A percentile compares a stretch with the other conserved stretches of the same genome.
Conservation (phyloP, 2,797 vertebrate species). For the Synaphobranchus kaupii region DNA sequence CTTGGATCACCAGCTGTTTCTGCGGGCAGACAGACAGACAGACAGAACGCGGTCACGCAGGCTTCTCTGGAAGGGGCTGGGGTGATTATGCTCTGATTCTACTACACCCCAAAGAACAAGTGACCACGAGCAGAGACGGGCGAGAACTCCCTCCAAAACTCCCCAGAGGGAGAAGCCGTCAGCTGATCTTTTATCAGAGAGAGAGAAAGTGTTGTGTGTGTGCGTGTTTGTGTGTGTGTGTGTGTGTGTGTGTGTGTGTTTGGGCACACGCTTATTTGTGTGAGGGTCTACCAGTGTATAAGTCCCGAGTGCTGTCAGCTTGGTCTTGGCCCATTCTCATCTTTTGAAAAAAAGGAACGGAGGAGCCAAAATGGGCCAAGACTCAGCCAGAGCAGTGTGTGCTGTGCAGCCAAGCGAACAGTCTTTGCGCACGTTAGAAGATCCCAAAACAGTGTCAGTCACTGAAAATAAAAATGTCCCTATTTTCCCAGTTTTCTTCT, state of each 20-base stretch:
- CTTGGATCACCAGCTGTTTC: constrained; percentile 95
- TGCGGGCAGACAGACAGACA: constrained; percentile 74
- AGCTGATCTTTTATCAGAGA: constrained; percentile 28
- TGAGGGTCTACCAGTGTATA: constrained; percentile 67
- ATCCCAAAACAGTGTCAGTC: constrained; percentile 75
- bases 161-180: constrained; percentile 20
- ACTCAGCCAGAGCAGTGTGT: constrained; percentile 78
- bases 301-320: constrained; percentile 71
- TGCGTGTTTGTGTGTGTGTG: constrained; percentile 64
- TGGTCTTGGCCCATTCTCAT: constrained; percentile 29
- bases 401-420: constrained; percentile 64
- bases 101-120: constrained; percentile 85
- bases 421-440: constrained; percentile 40
- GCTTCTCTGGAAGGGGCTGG: constrained; percentile 53
- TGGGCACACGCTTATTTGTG: constrained; percentile 45
- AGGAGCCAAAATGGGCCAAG: constrained; percentile 60
- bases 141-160: background rate
- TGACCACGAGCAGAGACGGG: constrained; percentile 77
- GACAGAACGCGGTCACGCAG: constrained; percentile 75
- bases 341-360: background rate
- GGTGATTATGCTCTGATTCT: constrained; percentile 62
- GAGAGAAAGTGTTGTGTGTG: constrained; percentile 44
- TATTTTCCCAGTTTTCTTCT: constrained; percentile 8
- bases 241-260: constrained; percentile 63
- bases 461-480: constrained; percentile 42